Evolutionary conservation across 2,113 vertebrate species (phyloP), one percentile per base, ranked within the genome.

Genomic region (Nothobranchius furzeri): DNA sequence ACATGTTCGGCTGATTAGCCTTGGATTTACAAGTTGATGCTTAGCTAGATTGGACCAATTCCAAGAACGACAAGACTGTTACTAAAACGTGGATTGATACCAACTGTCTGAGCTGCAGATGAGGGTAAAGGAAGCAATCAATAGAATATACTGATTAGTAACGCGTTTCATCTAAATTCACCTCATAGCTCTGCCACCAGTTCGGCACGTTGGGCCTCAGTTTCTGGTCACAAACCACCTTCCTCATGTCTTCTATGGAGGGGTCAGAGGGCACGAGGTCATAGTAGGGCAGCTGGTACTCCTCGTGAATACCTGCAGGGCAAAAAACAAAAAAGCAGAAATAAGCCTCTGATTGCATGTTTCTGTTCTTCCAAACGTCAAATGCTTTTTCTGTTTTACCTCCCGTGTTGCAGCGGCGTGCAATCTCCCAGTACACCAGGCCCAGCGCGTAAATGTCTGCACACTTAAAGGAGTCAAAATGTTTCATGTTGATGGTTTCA

Each of bases 121-220:
- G 37, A 40, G 43, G 9, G 43, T 11, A 45, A 45, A 45, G 12
- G 3, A 45, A 12, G 10, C 2, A 12, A 10, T 43, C 7, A 43
- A 10, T 7, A 12, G 2, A 10, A 43, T 10, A 45, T 40, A 9
- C 9, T 7, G 1, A 7, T 4, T 10, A 45, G 43, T 45, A 45
- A 45, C 3, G 12, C 12, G 12, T 45, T 12, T 17, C 9, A 50
- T 17, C n/a, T 20, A 20, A 20, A 78, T 68, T 54, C 84, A 99
- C 98, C 96, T 99, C 98, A 0, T 98, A 98, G 90, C 96, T 99
- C 86, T 98, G 98, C 98, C 98, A 99, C 96, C 96, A 97, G 90
- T 98, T 99, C 17, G 97, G 98, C 85, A 99, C 95, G 37, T 96
- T 99, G 3, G 97, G 98, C 74, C 98, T 90, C 12, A 98, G 82